These are phyloP conservation scores for Melopsittacus undulatus DNA, from an alignment of 2,797 vertebrate species.

Conservation along the genomic window DNA sequence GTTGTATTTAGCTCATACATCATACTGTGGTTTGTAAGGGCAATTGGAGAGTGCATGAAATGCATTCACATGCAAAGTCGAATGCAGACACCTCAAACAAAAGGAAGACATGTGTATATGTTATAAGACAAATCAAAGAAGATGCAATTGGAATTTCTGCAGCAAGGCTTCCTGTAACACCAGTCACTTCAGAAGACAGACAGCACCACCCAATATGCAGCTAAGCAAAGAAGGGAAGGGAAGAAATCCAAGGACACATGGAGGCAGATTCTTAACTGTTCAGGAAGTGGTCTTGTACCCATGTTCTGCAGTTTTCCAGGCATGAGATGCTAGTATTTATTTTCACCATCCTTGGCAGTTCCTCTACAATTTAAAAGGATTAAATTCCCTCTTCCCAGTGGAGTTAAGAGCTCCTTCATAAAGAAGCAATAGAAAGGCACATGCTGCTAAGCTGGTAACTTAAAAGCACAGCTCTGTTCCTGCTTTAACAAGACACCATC, in stretches of 20 bases:
- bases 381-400: background rate
- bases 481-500: background rate
- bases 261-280: background rate
- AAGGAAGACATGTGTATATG: background rate
- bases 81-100: background rate
- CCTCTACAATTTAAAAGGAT: background rate
- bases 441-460: background rate
- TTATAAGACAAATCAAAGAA: background rate
- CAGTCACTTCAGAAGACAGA: background rate
- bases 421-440: background rate
- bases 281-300: background rate
- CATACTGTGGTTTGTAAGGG: background rate
- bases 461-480: background rate
- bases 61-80: background rate
- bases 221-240: background rate
- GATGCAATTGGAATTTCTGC: background rate
- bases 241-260: background rate
- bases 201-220: background rate
- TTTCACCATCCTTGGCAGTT: background rate
- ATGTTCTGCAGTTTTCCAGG: background rate
- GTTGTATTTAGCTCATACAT: background rate
- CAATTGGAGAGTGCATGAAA: background rate
- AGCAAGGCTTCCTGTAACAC: background rate
- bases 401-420: background rate
- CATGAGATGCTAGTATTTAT: background rate